These are phyloP conservation scores for Drosophila siamana DNA, from an alignment of 2,888 invertebrate species.

Conservation along the genomic window DNA sequence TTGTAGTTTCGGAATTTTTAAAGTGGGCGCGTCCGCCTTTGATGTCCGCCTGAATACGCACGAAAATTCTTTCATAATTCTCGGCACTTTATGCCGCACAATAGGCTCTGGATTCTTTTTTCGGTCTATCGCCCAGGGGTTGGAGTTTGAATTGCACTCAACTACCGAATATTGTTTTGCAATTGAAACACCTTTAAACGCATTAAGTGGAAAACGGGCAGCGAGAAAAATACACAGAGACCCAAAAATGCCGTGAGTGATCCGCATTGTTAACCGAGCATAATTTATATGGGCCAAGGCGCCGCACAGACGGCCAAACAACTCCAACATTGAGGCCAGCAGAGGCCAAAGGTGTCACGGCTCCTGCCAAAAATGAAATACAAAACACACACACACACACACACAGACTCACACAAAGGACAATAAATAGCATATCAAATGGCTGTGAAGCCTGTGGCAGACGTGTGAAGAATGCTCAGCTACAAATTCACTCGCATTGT, in stretches of 20 bases:
- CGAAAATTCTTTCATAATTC: slow-evolving; percentile 73
- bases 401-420: background rate
- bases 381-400: background rate
- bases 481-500: background rate
- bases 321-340: background rate
- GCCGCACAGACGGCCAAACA: slow-evolving; percentile 60
- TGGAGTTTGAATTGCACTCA: slow-evolving; percentile 6
- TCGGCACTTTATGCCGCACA: slow-evolving; percentile 57
- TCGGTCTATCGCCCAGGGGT: background rate
- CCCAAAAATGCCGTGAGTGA: slow-evolving; percentile 37
- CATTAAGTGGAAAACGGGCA: slow-evolving; percentile 71
- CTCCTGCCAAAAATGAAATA: background rate
- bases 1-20: slow-evolving; percentile 57
- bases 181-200: slow-evolving; percentile 75
- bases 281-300: slow-evolving; percentile 74
- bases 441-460: too few relatives aligned
- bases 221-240: slow-evolving; percentile 21
- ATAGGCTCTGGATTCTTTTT: slow-evolving; percentile 27
- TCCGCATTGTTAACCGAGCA: slow-evolving; percentile 64
- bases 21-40: slow-evolving; percentile 76
- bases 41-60: slow-evolving; percentile 50
- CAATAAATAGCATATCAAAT: slow-evolving; percentile 1
- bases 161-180: slow-evolving; percentile 59
- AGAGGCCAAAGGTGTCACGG: background rate
- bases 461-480: background rate